phyloP scores from a whole-genome alignment of 2,113 vertebrate genomes.

The Tachysurus fulvidraco region DNA sequence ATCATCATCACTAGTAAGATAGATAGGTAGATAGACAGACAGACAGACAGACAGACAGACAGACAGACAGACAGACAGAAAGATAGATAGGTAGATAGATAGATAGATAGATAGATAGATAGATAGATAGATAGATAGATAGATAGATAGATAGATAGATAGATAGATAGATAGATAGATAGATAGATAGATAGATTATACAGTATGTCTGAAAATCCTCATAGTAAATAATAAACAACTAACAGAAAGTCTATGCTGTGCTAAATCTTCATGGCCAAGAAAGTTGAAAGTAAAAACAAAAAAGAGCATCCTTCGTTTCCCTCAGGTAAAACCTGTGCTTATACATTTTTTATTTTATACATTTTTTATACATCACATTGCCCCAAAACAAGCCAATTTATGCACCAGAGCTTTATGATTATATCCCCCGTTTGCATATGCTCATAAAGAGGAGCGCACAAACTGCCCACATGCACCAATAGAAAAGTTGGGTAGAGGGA shows the following conservation, averaged over 20 bases:
- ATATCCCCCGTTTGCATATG: constrained; percentile 42
- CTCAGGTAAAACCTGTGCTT: not conserved
- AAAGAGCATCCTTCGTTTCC: constrained; percentile 50
- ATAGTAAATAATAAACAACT: not conserved
- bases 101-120: not conserved
- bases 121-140: not conserved
- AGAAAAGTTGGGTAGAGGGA: constrained; percentile 37
- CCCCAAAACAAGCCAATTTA: constrained; percentile 36
- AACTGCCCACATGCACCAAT: constrained; percentile 46
- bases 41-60: not conserved
- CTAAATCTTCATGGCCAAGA: constrained; percentile 55
- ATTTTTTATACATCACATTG: constrained; percentile 28
- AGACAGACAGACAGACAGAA: not conserved
- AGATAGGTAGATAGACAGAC: not conserved
- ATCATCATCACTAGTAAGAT: not conserved
- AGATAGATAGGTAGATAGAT: not conserved
- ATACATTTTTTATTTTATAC: not conserved
- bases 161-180: not conserved
- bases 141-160: not conserved
- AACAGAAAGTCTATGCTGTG: constrained; percentile 35
- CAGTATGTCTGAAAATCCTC: not conserved
- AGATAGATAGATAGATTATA: not conserved
- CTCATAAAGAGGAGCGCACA: constrained; percentile 31
- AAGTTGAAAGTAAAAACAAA: constrained; percentile 47
- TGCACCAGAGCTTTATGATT: constrained; percentile 45